Percentiles rank a stretch among this genome's conserved stretches.
Conservation (phyloP, 2,113 vertebrate genomes). For the Alethe diademata region DNA sequence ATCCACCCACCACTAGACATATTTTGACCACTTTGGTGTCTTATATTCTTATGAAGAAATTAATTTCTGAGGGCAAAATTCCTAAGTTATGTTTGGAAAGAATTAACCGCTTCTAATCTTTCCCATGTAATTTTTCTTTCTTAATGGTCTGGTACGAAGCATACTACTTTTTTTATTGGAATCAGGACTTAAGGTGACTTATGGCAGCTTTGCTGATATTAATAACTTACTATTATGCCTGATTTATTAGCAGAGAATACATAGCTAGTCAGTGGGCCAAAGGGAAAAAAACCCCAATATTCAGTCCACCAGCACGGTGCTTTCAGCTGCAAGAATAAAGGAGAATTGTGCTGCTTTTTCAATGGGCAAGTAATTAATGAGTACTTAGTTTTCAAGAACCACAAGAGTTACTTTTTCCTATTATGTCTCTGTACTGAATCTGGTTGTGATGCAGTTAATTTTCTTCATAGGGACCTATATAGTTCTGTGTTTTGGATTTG, state of each 20-base stretch:
- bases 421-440: background rate
- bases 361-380: background rate
- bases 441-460: background rate
- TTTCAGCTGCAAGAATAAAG: background rate
- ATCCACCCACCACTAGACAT: background rate
- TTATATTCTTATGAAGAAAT: background rate
- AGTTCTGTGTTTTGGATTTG: background rate
- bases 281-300: accelerated
- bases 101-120: background rate
- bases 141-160: background rate
- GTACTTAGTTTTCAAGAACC: background rate
- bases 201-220: background rate
- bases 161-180: background rate
- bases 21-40: background rate
- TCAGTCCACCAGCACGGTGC: background rate
- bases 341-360: background rate
- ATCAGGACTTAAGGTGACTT: background rate
- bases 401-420: background rate
- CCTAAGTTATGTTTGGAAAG: background rate
- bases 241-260: background rate
- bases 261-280: background rate
- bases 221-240: background rate
- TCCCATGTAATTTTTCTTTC: background rate
- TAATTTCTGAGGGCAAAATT: background rate
- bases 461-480: background rate